Evolutionary conservation across 2,888 invertebrate genomes (phyloP).

Genomic region (Drosophila nr. medialis): DNA sequence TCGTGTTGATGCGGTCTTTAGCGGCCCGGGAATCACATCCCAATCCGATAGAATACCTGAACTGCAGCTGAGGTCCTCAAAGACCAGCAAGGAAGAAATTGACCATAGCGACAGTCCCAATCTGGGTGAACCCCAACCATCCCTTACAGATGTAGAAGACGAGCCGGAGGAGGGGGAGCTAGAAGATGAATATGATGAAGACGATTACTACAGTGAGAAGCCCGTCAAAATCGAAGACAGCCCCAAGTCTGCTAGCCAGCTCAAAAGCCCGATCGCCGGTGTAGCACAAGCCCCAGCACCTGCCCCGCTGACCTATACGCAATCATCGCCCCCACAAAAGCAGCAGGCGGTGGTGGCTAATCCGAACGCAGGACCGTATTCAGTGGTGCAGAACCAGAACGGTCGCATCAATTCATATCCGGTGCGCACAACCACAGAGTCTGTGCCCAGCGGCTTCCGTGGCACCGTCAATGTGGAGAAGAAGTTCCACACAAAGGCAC

Average conservation of each 20-base stretch:
- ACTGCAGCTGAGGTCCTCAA: slow-evolving; percentile 79
- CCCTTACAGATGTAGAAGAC: slow-evolving; percentile 85
- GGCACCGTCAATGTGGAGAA: slow-evolving; percentile 84
- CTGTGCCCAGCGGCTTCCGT: slow-evolving; percentile 84
- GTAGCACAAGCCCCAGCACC: slow-evolving; percentile 21
- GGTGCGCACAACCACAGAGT: slow-evolving; percentile 78
- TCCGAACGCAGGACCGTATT: slow-evolving; percentile 47
- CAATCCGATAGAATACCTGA: slow-evolving; percentile 74
- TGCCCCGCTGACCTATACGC: slow-evolving; percentile 68
- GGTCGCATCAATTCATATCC: slow-evolving; percentile 78
- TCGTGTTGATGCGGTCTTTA: slow-evolving; percentile 81
- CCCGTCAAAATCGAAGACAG: slow-evolving; percentile 77
- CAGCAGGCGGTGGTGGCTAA: slow-evolving; percentile 78
- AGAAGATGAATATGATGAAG: slow-evolving; percentile 85
- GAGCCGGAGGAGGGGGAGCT: slow-evolving; percentile 87
- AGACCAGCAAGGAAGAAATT: slow-evolving; percentile 74
- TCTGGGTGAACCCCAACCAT: slow-evolving; percentile 76
- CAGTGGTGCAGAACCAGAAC: slow-evolving; percentile 83
- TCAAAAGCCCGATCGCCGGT: slow-evolving; percentile 39
- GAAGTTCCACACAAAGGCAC: slow-evolving; percentile 83
- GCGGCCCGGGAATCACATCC: slow-evolving; percentile 70
- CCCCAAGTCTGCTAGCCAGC: slow-evolving; percentile 31
- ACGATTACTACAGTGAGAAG: slow-evolving; percentile 87
- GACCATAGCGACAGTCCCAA: slow-evolving; percentile 54
- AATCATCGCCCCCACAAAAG: slow-evolving; percentile 80